phyloP scores from a whole-genome alignment of 2,113 vertebrate species.

The Tringa solitaria region DNA sequence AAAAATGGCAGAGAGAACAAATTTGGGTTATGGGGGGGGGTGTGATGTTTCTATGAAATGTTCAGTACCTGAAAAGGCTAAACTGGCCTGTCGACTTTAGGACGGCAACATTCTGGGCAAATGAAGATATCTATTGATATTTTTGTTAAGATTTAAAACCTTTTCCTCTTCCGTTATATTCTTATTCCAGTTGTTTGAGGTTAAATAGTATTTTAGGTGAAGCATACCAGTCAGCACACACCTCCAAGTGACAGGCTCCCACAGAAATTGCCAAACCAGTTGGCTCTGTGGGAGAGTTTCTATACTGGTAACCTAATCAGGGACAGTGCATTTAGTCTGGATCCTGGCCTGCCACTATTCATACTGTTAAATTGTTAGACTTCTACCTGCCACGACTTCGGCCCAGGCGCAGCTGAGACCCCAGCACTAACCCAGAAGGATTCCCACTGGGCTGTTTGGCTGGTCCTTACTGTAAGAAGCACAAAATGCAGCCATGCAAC shows the following conservation, averaged over 20 bases:
- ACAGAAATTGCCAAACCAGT: not conserved
- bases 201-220: not conserved
- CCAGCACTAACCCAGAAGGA: not conserved
- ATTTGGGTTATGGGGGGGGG: not conserved
- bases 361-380: not conserved
- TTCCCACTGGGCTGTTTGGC: not conserved
- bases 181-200: not conserved
- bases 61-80: not conserved
- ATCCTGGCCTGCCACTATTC: not conserved
- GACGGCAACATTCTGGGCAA: not conserved
- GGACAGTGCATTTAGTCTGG: not conserved
- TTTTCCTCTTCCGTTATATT: not conserved
- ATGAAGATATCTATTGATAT: not conserved
- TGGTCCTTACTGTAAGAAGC: not conserved
- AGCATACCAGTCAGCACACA: not conserved
- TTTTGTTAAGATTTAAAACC: not conserved
- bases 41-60: not conserved
- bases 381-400: not conserved
- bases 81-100: not conserved
- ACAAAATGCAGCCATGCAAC: not conserved
- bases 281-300: not conserved
- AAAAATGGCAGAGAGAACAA: not conserved
- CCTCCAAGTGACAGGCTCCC: not conserved
- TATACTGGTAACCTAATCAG: not conserved
- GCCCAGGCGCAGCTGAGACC: not conserved